Conservation (phyloP, 2,888 invertebrate genomes). For the Thyatira batis region DNA sequence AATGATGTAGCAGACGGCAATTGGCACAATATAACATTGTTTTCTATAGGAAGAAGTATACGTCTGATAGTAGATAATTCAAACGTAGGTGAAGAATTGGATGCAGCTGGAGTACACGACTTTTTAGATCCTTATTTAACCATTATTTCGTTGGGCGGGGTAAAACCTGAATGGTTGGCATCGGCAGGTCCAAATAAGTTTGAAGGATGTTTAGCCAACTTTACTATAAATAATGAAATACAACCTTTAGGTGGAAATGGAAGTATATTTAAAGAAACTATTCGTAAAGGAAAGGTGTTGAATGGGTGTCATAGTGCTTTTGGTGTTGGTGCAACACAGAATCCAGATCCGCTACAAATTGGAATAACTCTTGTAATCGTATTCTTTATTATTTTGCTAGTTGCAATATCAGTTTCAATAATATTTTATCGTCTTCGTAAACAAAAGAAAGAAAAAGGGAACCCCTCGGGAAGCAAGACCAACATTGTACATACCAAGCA, state of each 20-base stretch:
- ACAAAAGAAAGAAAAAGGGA: constrained; percentile 92
- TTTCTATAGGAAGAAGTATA: constrained; percentile 86
- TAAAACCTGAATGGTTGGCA: constrained; percentile 84
- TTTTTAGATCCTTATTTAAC: constrained; percentile 95
- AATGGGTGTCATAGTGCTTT: constrained; percentile 89
- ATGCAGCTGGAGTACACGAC: constrained; percentile 93
- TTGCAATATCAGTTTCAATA: constrained; percentile 94
- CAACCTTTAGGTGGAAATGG: constrained; percentile 95
- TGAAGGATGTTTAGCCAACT: constrained; percentile 94
- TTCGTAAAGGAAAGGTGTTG: constrained; percentile 87
- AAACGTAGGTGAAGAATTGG: constrained; percentile 91
- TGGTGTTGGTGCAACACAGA: constrained; percentile 89
- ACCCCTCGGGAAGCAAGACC: constrained; percentile 83
- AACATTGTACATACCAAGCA: constrained; percentile 90
- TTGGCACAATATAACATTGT: constrained; percentile 94
- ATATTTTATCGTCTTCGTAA: constrained; percentile 94
- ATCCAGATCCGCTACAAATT: constrained; percentile 93
- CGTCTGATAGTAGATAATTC: constrained; percentile 87
- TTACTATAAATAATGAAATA: constrained; percentile 93
- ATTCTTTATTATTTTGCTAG: constrained; percentile 94
- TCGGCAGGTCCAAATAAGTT: constrained; percentile 84
- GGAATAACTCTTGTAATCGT: constrained; percentile 96
- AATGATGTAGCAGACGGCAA: constrained; percentile 88
- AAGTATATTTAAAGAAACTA: constrained; percentile 88
- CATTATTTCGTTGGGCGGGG: constrained; percentile 90